Evolutionary conservation across 2,797 vertebrate species (phyloP), one percentile per base, ranked within the genome.

Genomic region (Rhinatrema bivittatum): DNA sequence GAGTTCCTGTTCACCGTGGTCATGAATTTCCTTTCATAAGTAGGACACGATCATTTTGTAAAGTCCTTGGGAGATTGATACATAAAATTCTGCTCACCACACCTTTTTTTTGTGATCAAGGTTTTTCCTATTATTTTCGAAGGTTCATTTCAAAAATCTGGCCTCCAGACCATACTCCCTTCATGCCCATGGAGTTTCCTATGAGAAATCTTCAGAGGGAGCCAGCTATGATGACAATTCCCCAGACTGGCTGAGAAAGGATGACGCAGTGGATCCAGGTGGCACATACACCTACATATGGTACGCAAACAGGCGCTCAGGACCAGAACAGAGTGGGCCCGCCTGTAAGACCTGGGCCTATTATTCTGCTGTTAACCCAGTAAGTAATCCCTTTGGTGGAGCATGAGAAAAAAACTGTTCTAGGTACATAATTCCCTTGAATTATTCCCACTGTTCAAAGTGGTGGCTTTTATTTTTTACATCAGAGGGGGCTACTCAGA

Each of bases 151-250:
- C 71, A 95, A 68, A 68, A 99, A 98, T 71, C 68, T 86, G 10
- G 94, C 91, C 30, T 87, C 73, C 7, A 87, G 88, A 37, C 82
- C 91, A 0, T 96, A 84, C 63, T 97, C 94, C 11, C 44, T 99
- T 34, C 96, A 97, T 50, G 87, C 90, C 15, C 95, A 97, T 4
- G 96, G 96, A 3, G 87, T 97, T 40, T 50, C 74, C 20, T 99
- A 97, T 44, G 84, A 86, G 31, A 99, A 99, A 51, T 87, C 84
- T 25, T 90, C 87, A n/a, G 96, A 99, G 58, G 96, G 96, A 34
- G 80, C 91, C 29, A 57, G 70, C 36, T 99, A 98, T 3, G 87
- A 93, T 5, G 96, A 99, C 37, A 76, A 72, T 3, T 96, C 93
- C 29, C 71, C 61, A 7, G 65, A 86, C 29, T 95, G 87, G 89